These are phyloP conservation scores for Neoascia interrupta DNA, from an alignment of 2,888 invertebrate genomes.

Conservation along the genomic window DNA sequence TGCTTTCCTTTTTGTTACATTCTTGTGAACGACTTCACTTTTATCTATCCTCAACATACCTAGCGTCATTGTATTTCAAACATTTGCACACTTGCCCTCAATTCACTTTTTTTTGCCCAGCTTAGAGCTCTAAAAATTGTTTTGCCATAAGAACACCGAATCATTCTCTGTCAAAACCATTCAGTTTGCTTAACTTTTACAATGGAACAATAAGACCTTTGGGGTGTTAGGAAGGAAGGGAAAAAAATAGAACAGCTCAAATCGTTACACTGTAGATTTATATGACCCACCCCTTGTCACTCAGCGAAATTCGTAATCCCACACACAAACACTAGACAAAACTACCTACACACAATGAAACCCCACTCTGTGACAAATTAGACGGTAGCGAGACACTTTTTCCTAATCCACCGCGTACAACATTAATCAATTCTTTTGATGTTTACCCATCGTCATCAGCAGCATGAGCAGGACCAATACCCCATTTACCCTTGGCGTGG, in stretches of 20 bases:
- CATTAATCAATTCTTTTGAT: conserved; percentile 73
- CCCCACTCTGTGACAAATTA: conserved; percentile 62
- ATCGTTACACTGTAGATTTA: conserved; percentile 23
- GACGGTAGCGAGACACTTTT: conserved; percentile 69
- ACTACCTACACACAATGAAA: conserved; percentile 2
- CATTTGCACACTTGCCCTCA: conserved; percentile 4
- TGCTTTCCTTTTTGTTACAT: no score
- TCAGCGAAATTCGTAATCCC: conserved; percentile 46
- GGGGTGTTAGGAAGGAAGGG: conserved; percentile 1
- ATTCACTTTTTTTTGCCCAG: conserved; percentile 4
- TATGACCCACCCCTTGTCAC: conserved; percentile 40
- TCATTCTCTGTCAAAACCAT: neutral
- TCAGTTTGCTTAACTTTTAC: conserved; percentile 29
- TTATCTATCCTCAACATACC: neutral
- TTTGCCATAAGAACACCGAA: conserved; percentile 17
- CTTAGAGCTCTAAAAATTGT: conserved; percentile 18
- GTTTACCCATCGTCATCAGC: conserved; percentile 43
- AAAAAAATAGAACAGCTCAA: neutral
- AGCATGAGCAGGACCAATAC: conserved; percentile 22
- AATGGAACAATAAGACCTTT: conserved; percentile 18
- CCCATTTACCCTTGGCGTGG: neutral
- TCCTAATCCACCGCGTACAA: conserved; percentile 72
- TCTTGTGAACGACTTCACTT: no score
- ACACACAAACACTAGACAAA: conserved; percentile 45
- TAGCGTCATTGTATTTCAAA: neutral